Evolutionary conservation across 2,888 invertebrate species (phyloP), one percentile per base, ranked within the genome.

Genomic region (Micoletzkya japonica): DNA sequence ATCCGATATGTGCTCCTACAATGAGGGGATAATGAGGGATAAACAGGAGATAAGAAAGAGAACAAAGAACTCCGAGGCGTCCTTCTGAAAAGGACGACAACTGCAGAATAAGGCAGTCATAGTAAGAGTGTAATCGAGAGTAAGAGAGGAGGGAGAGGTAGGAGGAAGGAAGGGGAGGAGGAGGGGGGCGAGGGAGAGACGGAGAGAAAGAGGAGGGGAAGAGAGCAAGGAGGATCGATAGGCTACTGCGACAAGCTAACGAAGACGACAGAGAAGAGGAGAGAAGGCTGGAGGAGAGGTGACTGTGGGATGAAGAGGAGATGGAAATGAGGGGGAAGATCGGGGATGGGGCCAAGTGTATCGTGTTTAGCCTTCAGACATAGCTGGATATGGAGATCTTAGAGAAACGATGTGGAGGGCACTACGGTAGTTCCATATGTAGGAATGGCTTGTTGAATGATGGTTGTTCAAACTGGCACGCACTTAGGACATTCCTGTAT

Each of bases 261-360:
- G 54, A 66, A 49, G 63, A 50, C 56, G 66, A 24, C 28, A 26
- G 49, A 60, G 49, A 26, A 44, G 0, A 10, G 59, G 39, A 52
- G 10, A 54, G 39, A 67, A 60, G 30, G 34, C 50, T 60, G 63
- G 66, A 70, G 52, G 54, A 58, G 37, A 30, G n/a, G 50, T 49
- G 39, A 56, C 63, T 44, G 60, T 60, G 63, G 67, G 64, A 61
- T 57, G 70, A 60, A 64, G 70, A 67, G 70, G 70, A 70, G 59
- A 71, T 54, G 60, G 37, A 59, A 63, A 52, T 50, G 63, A 63
- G 63, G 7, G 10, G 24, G 59, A 59, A 59, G 1, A 63, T 44
- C 49, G 7, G 50, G 20, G 4, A 49, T n/a, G n/a, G n/a, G n/a
- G n/a, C n/a, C n/a, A n/a, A n/a, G n/a, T n/a, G n/a, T n/a, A n/a